A percentile compares a stretch with the other conserved stretches of the same genome.
phyloP scores from a whole-genome alignment of 1,140 invertebrate species.

The Stegodyphus mimosarum region DNA sequence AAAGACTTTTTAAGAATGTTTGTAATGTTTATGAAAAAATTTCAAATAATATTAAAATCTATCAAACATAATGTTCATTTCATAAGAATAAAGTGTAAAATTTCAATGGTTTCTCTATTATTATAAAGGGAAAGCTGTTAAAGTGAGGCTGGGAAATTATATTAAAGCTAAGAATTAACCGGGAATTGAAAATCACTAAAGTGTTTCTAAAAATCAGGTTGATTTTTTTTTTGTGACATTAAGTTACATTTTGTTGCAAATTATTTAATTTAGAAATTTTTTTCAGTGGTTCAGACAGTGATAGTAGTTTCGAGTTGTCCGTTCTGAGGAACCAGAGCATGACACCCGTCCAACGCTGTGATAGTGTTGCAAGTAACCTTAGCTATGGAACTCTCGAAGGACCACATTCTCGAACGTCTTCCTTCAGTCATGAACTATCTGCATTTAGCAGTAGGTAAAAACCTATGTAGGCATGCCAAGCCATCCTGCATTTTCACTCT shows the following conservation, averaged over 20 bases:
- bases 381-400: conserved; percentile 21
- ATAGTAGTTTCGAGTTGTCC: conserved; percentile 57
- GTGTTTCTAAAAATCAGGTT: no score
- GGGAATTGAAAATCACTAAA: neutral
- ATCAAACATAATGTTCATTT: no score
- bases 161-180: no score
- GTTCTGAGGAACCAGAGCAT: conserved; percentile 33
- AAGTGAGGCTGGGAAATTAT: no score
- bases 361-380: conserved; percentile 48
- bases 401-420: conserved; percentile 25
- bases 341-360: conserved; percentile 42
- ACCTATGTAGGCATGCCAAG: conserved; percentile 61
- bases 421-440: conserved; percentile 48
- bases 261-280: conserved; percentile 2
- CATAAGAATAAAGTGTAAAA: no score
- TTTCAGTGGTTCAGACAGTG: conserved; percentile 62
- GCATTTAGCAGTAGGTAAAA: conserved; percentile 62
- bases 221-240: no score
- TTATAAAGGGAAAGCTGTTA: no score
- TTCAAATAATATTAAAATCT: no score
- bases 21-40: no score
- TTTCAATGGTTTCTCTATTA: no score
- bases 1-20: no score
- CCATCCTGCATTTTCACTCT: conserved; percentile 29
- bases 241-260: no score